Percentiles rank a stretch among this genome's conserved stretches.
Conservation (phyloP, 2,113 vertebrate species). For the Aegotheles bennettii region DNA sequence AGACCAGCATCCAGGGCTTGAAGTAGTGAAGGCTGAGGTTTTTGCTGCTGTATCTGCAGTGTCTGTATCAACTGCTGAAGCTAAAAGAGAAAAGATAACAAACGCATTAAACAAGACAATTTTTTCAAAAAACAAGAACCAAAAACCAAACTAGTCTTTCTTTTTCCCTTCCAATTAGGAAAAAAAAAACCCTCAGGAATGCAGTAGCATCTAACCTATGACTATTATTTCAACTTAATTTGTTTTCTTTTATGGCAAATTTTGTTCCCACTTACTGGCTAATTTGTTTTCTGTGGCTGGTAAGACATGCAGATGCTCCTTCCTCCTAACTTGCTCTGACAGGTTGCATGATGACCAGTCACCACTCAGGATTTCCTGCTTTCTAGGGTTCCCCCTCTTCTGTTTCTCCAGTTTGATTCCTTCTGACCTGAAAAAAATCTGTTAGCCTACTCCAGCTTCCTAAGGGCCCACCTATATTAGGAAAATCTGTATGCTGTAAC, state of each 20-base stretch:
- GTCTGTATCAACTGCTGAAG: conserved; percentile 97
- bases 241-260: conserved; percentile 20
- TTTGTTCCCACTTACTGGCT: conserved; percentile 62
- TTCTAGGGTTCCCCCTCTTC: conserved; percentile 55
- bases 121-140: background rate
- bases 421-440: conserved; percentile 62
- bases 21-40: conserved; percentile 94
- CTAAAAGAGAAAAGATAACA: conserved; percentile 59
- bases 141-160: background rate
- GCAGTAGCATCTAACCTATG: background rate
- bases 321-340: conserved; percentile 61
- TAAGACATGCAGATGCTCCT: conserved; percentile 49
- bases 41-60: conserved; percentile 96
- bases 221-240: background rate
- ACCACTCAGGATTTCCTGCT: conserved; percentile 55
- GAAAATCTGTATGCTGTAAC: background rate
- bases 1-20: conserved; percentile 96
- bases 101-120: background rate
- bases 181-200: background rate
- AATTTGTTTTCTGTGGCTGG: conserved; percentile 56
- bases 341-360: conserved; percentile 52
- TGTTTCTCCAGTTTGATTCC: conserved; percentile 59
- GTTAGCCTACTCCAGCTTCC: conserved; percentile 53
- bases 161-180: background rate
- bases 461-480: background rate